Conservation (phyloP, 1,140 invertebrate genomes). For the Drosophila ambigua region DNA sequence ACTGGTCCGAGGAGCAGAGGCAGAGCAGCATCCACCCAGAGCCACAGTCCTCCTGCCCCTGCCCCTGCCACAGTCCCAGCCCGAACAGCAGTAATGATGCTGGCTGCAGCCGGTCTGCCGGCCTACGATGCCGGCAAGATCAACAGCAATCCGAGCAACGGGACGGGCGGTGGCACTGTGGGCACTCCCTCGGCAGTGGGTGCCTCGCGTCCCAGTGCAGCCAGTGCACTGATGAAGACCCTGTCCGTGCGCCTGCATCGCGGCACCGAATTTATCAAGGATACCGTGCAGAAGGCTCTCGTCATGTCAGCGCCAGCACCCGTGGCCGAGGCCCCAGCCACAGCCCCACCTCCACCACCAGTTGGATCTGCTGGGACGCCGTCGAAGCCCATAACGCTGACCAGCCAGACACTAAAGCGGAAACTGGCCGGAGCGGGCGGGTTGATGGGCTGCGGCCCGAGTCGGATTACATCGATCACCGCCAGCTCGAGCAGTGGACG, state of each 20-base stretch:
- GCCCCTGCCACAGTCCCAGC: slow-evolving; percentile 12
- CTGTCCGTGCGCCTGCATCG: slow-evolving; percentile 84
- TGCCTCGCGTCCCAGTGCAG: slow-evolving; percentile 51
- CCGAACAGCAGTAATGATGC: slow-evolving; percentile 55
- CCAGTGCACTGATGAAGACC: slow-evolving; percentile 79
- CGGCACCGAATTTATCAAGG: slow-evolving; percentile 85
- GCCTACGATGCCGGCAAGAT: slow-evolving; percentile 59
- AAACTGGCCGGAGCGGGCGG: slow-evolving; percentile 59
- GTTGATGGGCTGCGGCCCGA: slow-evolving; percentile 40
- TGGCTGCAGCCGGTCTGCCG: slow-evolving; percentile 66
- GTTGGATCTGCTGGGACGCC: slow-evolving; percentile 1
- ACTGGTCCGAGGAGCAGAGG: slow-evolving; percentile 39
- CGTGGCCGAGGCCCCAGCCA: slow-evolving; percentile 12
- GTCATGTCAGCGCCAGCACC: slow-evolving; percentile 66
- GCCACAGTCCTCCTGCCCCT: slow-evolving; percentile 6
- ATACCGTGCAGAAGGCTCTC: slow-evolving; percentile 84
- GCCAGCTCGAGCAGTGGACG: slow-evolving; percentile 22
- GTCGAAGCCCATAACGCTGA: too few relatives aligned
- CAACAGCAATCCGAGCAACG: slow-evolving; percentile 60
- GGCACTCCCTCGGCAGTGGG: slow-evolving; percentile 42
- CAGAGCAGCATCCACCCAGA: slow-evolving; percentile 34
- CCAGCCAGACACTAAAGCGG: slow-evolving; percentile 47
- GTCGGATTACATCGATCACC: slow-evolving; percentile 20
- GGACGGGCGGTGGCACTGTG: slow-evolving; percentile 49
- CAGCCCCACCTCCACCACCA: slow-evolving; percentile 13